Evolutionary conservation across 2,113 vertebrate genomes (phyloP).

Genomic region (Rattus norvegicus): GRCr8 NC_086023.1:103889001-103889500

Average conservation of each 20-base stretch:
- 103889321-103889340: neutral
- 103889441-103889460: neutral
- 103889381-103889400: neutral
- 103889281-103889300: neutral
- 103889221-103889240: slow-evolving; percentile 24
- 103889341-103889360: neutral
- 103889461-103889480: neutral
- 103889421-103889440: neutral
- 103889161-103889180: neutral
- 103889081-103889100: neutral
- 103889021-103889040: slow-evolving; percentile 32
- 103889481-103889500: neutral
- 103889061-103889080: slow-evolving; percentile 33
- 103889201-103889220: slow-evolving; percentile 23
- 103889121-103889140: slow-evolving; percentile 54
- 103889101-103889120: neutral
- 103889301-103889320: neutral
- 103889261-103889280: neutral
- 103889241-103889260: slow-evolving; percentile 39
- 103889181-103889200: neutral
- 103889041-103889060: neutral
- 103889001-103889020: slow-evolving; percentile 54
- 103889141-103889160: neutral
- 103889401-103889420: neutral
- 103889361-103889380: neutral